These are phyloP conservation scores for Scotopteryx bipunctaria DNA, from an alignment of 2,888 invertebrate species.

Conservation along the genomic window DNA sequence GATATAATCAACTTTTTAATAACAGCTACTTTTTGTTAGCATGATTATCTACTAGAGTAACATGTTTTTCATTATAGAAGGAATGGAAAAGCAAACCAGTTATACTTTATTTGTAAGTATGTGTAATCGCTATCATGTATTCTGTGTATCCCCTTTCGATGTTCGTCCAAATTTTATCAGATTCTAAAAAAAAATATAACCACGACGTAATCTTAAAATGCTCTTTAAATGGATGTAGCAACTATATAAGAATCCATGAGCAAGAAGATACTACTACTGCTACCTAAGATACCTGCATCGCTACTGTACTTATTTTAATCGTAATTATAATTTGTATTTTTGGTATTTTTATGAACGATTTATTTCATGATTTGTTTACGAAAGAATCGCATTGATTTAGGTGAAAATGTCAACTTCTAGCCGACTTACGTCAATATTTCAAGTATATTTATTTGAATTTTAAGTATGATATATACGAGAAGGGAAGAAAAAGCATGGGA, in stretches of 20 bases:
- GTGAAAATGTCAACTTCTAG: too few relatives aligned
- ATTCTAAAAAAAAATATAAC: background rate
- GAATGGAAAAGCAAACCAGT: background rate
- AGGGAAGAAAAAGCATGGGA: too few relatives aligned
- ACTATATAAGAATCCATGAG: background rate
- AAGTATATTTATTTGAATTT: too few relatives aligned
- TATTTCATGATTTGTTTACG: constrained; percentile 15
- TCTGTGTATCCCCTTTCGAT: constrained; percentile 16
- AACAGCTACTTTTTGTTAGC: too few relatives aligned
- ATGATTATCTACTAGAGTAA: too few relatives aligned
- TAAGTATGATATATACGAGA: too few relatives aligned
- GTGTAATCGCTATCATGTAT: constrained; percentile 21
- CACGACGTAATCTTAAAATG: background rate
- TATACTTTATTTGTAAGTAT: background rate
- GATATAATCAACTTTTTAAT: too few relatives aligned
- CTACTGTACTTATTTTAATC: background rate
- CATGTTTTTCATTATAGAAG: too few relatives aligned
- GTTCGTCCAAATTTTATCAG: constrained; percentile 19
- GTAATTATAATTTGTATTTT: constrained; percentile 2
- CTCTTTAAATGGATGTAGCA: background rate
- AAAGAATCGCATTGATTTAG: background rate
- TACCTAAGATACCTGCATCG: background rate
- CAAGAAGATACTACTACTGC: background rate
- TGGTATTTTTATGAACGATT: constrained; percentile 7
- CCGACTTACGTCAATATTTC: too few relatives aligned